Evolutionary conservation across 2,888 invertebrate genomes (phyloP).

Genomic region (Pyralis farinalis): DNA sequence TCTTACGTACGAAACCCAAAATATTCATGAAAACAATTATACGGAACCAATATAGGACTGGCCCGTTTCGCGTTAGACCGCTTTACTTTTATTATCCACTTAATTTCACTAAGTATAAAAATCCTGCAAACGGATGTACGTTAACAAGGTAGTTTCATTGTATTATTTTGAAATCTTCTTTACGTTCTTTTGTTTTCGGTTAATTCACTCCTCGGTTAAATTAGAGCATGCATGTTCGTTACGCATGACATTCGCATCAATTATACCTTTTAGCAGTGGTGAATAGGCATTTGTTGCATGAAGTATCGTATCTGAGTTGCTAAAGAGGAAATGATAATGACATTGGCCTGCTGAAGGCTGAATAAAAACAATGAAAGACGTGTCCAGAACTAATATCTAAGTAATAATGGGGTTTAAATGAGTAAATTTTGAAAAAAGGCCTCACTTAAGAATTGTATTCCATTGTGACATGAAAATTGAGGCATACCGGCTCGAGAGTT

Average conservation of each 20-base stretch:
- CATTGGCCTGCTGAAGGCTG: conserved; percentile 3
- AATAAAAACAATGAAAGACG: not conserved
- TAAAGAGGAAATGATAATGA: conserved; percentile 2
- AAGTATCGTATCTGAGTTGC: not conserved
- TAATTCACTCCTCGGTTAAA: not conserved
- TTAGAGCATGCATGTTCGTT: conserved; percentile 1
- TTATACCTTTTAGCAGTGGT: conserved; percentile 7
- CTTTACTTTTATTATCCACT: no score
- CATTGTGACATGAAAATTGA: no score
- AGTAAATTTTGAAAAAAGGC: not conserved
- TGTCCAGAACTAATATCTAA: not conserved
- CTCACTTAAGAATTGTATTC: no score
- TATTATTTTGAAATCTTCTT: not conserved
- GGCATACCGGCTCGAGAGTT: no score
- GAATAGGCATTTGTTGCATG: conserved; percentile 4
- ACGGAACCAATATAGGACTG: no score
- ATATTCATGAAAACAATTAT: no score
- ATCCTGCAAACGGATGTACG: no score
- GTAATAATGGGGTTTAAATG: not conserved
- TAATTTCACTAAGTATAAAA: no score
- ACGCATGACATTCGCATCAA: conserved; percentile 1
- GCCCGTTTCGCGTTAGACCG: no score
- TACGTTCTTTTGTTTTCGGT: not conserved
- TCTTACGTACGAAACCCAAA: no score
- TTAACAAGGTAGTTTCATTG: no score